Conservation (phyloP, 1,140 invertebrate genomes). For the Nixonia krombeini region DNA sequence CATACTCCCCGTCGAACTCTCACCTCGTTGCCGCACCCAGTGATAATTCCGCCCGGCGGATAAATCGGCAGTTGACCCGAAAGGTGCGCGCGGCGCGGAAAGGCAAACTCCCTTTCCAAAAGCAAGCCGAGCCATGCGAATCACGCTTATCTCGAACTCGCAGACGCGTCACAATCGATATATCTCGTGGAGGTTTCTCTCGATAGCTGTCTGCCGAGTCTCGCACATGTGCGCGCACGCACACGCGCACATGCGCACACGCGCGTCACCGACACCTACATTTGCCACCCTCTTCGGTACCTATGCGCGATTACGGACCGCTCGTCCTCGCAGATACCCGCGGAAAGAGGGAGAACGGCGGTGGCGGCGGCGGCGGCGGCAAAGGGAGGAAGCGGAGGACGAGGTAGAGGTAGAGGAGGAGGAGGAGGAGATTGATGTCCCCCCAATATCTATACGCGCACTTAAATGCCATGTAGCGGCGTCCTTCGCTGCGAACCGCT, state of each 20-base stretch:
- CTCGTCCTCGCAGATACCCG: conserved; percentile 17
- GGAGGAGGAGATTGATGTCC: conserved; percentile 39
- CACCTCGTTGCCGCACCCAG: too few species aligned
- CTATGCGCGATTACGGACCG: conserved; percentile 18
- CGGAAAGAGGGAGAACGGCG: too few species aligned
- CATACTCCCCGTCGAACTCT: too few species aligned
- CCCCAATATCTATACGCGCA: conserved; percentile 42
- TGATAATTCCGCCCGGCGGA: too few species aligned
- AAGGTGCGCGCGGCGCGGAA: too few species aligned
- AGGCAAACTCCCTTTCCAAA: too few species aligned
- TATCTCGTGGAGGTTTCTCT: conserved; percentile 59
- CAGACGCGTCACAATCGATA: conserved; percentile 71
- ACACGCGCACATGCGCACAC: too few species aligned
- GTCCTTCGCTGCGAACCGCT: conserved; percentile 27
- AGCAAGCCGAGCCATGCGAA: conserved; percentile 43
- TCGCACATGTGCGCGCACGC: conserved; percentile 6
- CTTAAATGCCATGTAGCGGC: conserved; percentile 46
- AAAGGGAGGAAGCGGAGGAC: not conserved
- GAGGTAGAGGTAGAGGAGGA: conserved; percentile 6
- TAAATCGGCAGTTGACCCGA: too few species aligned
- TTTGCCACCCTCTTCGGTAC: conserved; percentile 11
- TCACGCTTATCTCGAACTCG: conserved; percentile 67
- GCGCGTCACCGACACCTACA: conserved; percentile 6
- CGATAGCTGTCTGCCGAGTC: conserved; percentile 43
- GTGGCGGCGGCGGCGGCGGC: too few species aligned